phyloP scores from a whole-genome alignment of 37 sponge, comb jelly and placozoan species.

The Beroe ovata region DNA sequence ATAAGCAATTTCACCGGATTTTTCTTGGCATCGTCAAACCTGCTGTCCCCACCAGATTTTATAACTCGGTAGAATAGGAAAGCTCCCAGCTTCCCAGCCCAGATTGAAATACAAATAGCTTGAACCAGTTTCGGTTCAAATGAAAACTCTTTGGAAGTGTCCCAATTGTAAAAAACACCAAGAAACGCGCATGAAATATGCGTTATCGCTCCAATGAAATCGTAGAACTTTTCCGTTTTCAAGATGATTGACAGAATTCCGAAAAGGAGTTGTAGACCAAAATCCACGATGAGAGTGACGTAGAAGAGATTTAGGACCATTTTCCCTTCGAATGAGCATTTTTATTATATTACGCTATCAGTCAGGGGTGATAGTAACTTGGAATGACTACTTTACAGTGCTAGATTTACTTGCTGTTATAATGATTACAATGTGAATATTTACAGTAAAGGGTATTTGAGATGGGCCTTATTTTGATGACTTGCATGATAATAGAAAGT shows the following conservation, averaged over 20 bases:
- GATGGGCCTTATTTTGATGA: too few species aligned
- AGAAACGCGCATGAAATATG: constrained; percentile 41
- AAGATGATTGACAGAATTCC: constrained; percentile 16
- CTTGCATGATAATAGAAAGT: too few species aligned
- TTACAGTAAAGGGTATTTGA: too few species aligned
- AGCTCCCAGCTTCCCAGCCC: constrained; percentile 68
- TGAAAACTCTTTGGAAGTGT: not conserved
- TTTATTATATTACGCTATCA: too few species aligned
- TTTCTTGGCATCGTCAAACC: constrained; percentile 70
- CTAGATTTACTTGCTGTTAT: too few species aligned
- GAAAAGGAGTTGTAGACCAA: constrained; percentile 30
- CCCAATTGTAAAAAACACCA: constrained; percentile 11
- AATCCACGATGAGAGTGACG: constrained; percentile 38
- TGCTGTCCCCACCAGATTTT: constrained; percentile 69
- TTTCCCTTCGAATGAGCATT: too few species aligned
- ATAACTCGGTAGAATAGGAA: constrained; percentile 72
- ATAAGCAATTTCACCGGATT: constrained; percentile 70
- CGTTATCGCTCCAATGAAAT: constrained; percentile 43
- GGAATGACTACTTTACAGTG: too few species aligned
- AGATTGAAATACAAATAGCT: constrained; percentile 67
- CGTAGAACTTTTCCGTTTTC: constrained; percentile 55
- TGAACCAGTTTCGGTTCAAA: not conserved
- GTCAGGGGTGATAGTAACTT: too few species aligned
- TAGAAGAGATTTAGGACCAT: constrained; percentile 24
- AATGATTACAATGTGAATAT: too few species aligned